Evolutionary conservation across 1,140 invertebrate species (phyloP), one percentile per base, ranked within the genome.

Genomic region (Rhagoletis zephyria): DNA sequence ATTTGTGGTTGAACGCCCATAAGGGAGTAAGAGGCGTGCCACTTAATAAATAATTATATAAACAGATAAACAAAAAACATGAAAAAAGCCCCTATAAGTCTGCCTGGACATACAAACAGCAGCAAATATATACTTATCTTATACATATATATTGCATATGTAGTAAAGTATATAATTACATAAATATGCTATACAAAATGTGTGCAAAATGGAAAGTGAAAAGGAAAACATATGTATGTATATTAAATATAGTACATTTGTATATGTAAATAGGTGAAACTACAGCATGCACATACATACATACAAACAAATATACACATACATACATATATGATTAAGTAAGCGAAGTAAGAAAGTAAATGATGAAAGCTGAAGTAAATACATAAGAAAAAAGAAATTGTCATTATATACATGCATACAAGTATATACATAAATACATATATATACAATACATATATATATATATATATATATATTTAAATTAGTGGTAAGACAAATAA

Each of bases 41-140:
- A 56, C 74, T 81, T 56, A 81, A 81, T 81, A 56, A 56, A 48
- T 81, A 30, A 16, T 48, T 77, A 30, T 56, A 10, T 56, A 56
- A 56, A 45, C 45, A 77, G 51, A 77, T 30, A 74, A 42, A 45
- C 45, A 77, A 77, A 77, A 45, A 30, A 30, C 30, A 30, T 45
- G 14, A 59, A 16, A 10, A 81, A 81, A 74, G 30, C 30, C 30
- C 14, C 74, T 81, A 59, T 14, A 56, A 81, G 74, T 81, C 74
- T 81, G 74, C 74, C 1, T 10, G 74, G 56, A n/a, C 74, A 81
- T 81, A 81, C 74, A 81, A 56, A 81, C 45, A 56, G 74, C 74
- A 81, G 48, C 74, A 81, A 81, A 48, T 81, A 81, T 81, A 81
- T 81, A 81, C 74, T 81, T 81, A 81, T 81, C 74, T 81, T 81